phyloP scores from a whole-genome alignment of 2,797 vertebrate species.

The Xerus rutilus region DNA sequence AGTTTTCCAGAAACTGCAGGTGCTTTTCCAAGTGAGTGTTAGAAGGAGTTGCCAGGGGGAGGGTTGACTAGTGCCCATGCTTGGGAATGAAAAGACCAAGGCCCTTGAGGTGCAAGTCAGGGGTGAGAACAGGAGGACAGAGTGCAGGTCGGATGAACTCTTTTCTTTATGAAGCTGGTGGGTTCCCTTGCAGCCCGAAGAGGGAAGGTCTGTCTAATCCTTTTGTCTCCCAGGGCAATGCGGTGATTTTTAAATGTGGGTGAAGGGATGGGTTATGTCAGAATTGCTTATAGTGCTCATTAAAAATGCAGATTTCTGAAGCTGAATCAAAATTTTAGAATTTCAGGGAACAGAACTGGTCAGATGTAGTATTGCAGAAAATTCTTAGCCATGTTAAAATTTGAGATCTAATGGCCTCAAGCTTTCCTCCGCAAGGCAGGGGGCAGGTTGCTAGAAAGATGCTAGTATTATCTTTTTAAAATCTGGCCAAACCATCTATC shows the following conservation, averaged over 20 bases:
- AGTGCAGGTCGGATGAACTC: not conserved
- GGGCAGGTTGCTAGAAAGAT: not conserved
- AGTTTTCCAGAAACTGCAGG: not conserved
- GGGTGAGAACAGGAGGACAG: not conserved
- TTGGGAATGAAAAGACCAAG: not conserved
- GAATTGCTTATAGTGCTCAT: conserved; percentile 1
- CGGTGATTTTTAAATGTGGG: conserved; percentile 58
- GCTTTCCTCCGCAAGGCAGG: not conserved
- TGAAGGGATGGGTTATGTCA: not conserved
- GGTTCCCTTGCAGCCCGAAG: not conserved
- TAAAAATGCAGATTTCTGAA: conserved; percentile 35
- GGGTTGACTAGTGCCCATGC: too few relatives aligned
- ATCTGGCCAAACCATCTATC: not conserved
- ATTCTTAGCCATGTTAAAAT: conserved; percentile 29
- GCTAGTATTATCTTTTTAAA: not conserved
- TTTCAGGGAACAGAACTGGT: not conserved
- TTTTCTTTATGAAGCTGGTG: conserved; percentile 10
- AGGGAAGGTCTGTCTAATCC: not conserved
- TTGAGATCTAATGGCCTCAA: not conserved
- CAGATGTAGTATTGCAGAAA: not conserved
- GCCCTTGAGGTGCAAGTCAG: not conserved
- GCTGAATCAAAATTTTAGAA: conserved; percentile 16
- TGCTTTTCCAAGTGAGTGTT: not conserved
- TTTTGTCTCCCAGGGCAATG: not conserved
- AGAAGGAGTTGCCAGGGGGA: not conserved